Evolutionary conservation across 2,888 invertebrate species (phyloP).

Genomic region (Drepanosiphum platanoidis): DNA sequence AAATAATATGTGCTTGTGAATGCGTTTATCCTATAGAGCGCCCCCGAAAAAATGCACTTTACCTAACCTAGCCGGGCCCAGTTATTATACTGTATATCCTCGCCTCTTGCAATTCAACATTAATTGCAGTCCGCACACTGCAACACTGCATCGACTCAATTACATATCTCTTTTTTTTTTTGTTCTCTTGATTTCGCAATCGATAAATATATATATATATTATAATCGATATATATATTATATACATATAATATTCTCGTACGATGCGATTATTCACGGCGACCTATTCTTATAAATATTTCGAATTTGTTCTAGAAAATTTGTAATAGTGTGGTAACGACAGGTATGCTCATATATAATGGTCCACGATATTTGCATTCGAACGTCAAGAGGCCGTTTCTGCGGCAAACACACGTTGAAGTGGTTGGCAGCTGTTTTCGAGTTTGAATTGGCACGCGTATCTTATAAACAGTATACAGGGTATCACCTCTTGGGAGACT

Average conservation of each 20-base stretch:
- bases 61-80: too few relatives aligned
- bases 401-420: neutral
- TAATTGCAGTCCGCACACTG: neutral
- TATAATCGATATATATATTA: too few relatives aligned
- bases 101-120: too few relatives aligned
- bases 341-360: neutral
- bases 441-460: neutral
- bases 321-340: neutral
- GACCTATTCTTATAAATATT: neutral
- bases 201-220: too few relatives aligned
- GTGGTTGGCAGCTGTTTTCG: neutral
- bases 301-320: neutral
- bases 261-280: neutral
- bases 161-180: neutral
- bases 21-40: too few relatives aligned
- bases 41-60: too few relatives aligned
- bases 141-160: too few relatives aligned
- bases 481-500: too few relatives aligned
- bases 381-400: neutral
- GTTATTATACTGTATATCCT: too few relatives aligned
- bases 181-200: neutral
- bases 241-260: neutral
- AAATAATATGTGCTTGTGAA: too few relatives aligned
- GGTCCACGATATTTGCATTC: neutral
- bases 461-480: too few relatives aligned